phyloP scores from a whole-genome alignment of 2,113 vertebrate species.

The Lethenteron reissneri region DNA sequence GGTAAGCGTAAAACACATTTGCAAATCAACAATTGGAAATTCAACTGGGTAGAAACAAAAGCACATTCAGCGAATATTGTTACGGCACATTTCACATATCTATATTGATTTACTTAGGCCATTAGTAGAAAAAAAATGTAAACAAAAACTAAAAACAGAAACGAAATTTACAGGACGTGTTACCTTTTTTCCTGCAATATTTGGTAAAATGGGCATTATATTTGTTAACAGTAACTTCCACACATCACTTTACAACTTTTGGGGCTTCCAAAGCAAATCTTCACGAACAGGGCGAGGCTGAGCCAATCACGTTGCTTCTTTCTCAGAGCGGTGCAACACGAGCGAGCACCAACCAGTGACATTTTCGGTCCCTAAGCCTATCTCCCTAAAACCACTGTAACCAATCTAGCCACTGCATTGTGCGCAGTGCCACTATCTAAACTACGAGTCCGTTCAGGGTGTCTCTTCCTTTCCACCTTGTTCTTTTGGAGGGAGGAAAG shows the following conservation, averaged over 20 bases:
- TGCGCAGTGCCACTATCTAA: slow-evolving; percentile 10
- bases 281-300: neutral
- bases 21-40: no score
- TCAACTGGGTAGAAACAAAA: no score
- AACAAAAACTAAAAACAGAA: neutral
- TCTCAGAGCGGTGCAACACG: slow-evolving; percentile 3
- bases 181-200: slow-evolving; percentile 5
- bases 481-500: slow-evolving; percentile 8
- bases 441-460: slow-evolving; percentile 4
- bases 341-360: neutral
- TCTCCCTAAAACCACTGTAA: slow-evolving; percentile 7
- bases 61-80: no score
- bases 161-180: slow-evolving; percentile 5
- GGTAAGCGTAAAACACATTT: no score
- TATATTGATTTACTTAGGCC: no score
- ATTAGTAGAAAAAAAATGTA: no score
- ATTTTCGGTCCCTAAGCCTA: neutral
- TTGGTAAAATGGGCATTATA: neutral
- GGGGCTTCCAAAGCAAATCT: slow-evolving; percentile 2
- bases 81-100: no score
- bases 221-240: neutral
- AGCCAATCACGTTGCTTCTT: neutral
- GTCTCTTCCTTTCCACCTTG: slow-evolving; percentile 8
- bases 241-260: slow-evolving; percentile 2
- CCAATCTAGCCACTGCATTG: slow-evolving; percentile 10